Evolutionary conservation across 1,140 invertebrate species (phyloP), one percentile per base, ranked within the genome.

Genomic region (Zaprionus tsacasi): DNA sequence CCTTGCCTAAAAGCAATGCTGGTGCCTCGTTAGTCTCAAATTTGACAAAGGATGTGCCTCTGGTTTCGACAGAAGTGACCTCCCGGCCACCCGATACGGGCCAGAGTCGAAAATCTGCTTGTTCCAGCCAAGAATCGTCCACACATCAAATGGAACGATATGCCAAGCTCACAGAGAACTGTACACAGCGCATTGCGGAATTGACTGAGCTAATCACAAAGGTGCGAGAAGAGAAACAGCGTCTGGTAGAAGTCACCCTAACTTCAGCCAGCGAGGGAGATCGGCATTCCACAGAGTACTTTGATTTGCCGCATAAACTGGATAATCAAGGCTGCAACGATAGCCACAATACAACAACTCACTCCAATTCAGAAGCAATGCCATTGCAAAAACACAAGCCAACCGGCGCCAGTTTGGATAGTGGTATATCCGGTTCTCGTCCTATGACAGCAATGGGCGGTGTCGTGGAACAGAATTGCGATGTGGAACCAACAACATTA

Each of bases 141-240:
- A 8, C 35, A 12, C 40, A 10, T 10, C 56, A 81, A 17, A 76
- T 89, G 40, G 76, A 88, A 35, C 87, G 86, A 1, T 92, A 87
- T 61, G 85, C 75, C 0, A 55, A 74, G 40, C 66, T 92, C 2
- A 90, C 91, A 0, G 88, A 91, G n/a, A 93, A 88, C 50, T 92
- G 91, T 33, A 90, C 82, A 0, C 74, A 91, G 13, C 80, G 92
- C 0, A 92, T 93, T 8, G 82, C 87, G 0, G 91, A 92, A 55
- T 59, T 93, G 0, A 91, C 88, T 0, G 76, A 90, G 7, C 69
- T 92, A 6, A 93, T 93, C 6, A 79, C 76, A 10, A 87, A 89
- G 54, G 92, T 93, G 12, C 85, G 92, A 11, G 75, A 90, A 38
- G 92, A 93, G 60, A 93, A 93, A 60, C 86, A 92, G 35, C 82